Base-by-base conservation (phyloP, 1,140 invertebrate genomes). In the Drosophila tsacasi region DNA sequence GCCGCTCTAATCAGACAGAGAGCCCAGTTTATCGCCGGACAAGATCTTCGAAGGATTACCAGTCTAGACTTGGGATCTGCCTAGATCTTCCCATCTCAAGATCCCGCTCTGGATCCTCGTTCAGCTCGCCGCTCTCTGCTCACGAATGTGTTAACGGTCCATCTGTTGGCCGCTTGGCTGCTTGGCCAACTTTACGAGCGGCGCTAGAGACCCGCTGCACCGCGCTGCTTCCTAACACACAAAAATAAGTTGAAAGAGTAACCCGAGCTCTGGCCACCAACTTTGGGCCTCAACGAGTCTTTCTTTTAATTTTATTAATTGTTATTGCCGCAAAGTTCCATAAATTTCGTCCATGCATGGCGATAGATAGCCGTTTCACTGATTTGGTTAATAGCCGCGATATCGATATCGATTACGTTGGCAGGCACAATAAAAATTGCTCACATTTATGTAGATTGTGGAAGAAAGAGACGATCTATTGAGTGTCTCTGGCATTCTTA, bases 341-440 rank as follows among this genome's bases (percentile, higher is more conserved):
- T 87, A 87, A 87, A 87, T 87, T 86, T 65, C 23, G 62, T 69
- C 55, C 39, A 64, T 72, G 63, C 58, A 58, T 42, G 25, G 54
- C 63, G 10, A 58, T 77, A 63, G 83, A 79, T 86, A 73, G 80
- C 49, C 67, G 84, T 80, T 86, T 64, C 83, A 87, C 84, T 84
- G 84, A 87, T 87, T 87, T 87, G 68, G 85, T 87, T 87, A 87
- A 87, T 87, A 78, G 85, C 85, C 81, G 81, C 66, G 81, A 89
- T 89, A 84, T 67, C 79, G 73, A 81, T 87, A 87, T 87, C 84
- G 81, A 89, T 87, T 89, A 73, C 83, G 76, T 85, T 76, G 83
- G 69, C 83, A 66, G 78, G 27, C 65, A 87, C 66, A 85, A 85
- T 85, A 85, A 85, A 75, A 85, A 85, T 85, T 81, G 82, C 82